A percentile compares a stretch with the other conserved stretches of the same genome.
These are phyloP conservation scores for Mermis nigrescens DNA, from an alignment of 2,888 invertebrate genomes.

Conservation along the genomic window DNA sequence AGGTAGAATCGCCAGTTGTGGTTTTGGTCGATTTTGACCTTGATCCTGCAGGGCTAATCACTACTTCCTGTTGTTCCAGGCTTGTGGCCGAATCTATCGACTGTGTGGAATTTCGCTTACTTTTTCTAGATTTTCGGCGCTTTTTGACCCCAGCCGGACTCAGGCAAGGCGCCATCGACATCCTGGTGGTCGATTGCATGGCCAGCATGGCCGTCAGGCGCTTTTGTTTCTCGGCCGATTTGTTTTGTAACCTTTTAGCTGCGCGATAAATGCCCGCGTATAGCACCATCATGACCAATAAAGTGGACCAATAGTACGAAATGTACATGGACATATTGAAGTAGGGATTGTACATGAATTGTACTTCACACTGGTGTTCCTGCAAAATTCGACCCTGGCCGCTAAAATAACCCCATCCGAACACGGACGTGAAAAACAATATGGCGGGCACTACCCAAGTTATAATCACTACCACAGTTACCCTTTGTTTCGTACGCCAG, in stretches of 20 bases:
- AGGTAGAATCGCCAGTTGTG: background rate
- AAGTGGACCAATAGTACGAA: slow-evolving; percentile 88
- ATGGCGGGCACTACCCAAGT: slow-evolving; percentile 91
- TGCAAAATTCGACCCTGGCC: slow-evolving; percentile 46
- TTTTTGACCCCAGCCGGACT: background rate
- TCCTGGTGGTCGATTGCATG: slow-evolving; percentile 30
- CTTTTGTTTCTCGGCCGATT: slow-evolving; percentile 81
- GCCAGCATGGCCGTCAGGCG: slow-evolving; percentile 84
- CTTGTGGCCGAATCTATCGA: background rate
- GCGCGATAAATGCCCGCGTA: slow-evolving; percentile 94
- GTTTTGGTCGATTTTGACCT: background rate
- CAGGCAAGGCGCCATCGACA: background rate
- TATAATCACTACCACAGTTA: slow-evolving; percentile 80
- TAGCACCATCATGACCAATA: slow-evolving; percentile 76
- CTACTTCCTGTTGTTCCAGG: no score
- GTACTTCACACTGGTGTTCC: slow-evolving; percentile 57
- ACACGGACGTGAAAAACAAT: slow-evolving; percentile 88
- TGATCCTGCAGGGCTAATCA: background rate
- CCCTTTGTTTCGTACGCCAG: slow-evolving; percentile 80
- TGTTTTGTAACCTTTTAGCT: slow-evolving; percentile 88
- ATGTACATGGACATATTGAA: slow-evolving; percentile 92
- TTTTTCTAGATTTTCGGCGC: no score
- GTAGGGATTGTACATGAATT: slow-evolving; percentile 86
- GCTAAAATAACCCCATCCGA: slow-evolving; percentile 91
- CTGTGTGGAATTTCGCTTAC: background rate